Evolutionary conservation across 2,113 vertebrate species (phyloP).

Genomic region (Mionectes macconnelli): DNA sequence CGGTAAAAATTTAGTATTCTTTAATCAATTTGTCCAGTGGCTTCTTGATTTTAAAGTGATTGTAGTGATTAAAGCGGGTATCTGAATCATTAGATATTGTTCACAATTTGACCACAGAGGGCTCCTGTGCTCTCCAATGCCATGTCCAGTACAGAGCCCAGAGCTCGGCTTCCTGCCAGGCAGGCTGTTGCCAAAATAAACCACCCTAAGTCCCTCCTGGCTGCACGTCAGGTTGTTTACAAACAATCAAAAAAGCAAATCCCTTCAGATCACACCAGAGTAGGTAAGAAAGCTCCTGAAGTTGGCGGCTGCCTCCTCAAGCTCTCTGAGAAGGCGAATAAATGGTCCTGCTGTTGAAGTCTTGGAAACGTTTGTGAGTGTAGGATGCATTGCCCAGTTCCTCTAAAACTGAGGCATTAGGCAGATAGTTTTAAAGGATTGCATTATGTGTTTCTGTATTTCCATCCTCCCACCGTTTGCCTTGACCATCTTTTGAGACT

Average conservation of each 20-base stretch:
- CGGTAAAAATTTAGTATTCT: neutral
- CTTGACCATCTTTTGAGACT: neutral
- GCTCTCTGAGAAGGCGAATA: neutral
- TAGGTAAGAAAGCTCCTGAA: neutral
- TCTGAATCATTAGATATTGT: neutral
- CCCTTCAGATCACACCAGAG: neutral
- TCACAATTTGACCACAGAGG: fast-evolving
- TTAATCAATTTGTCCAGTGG: neutral
- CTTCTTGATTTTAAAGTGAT: neutral
- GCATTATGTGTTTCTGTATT: neutral
- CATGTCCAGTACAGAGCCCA: fast-evolving
- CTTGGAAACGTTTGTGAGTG: fast-evolving
- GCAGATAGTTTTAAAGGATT: neutral
- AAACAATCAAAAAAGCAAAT: neutral
- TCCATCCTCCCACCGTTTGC: neutral
- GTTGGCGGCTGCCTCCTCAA: fast-evolving
- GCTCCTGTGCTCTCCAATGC: neutral
- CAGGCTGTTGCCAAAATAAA: neutral
- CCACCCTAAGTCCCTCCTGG: neutral
- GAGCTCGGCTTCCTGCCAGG: neutral
- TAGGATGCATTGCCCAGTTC: neutral
- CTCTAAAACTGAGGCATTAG: neutral
- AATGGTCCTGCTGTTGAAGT: neutral
- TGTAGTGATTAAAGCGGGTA: neutral
- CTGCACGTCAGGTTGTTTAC: neutral